Evolutionary conservation across 2,888 invertebrate species (phyloP).

Genomic region (Cordilura impudica): DNA sequence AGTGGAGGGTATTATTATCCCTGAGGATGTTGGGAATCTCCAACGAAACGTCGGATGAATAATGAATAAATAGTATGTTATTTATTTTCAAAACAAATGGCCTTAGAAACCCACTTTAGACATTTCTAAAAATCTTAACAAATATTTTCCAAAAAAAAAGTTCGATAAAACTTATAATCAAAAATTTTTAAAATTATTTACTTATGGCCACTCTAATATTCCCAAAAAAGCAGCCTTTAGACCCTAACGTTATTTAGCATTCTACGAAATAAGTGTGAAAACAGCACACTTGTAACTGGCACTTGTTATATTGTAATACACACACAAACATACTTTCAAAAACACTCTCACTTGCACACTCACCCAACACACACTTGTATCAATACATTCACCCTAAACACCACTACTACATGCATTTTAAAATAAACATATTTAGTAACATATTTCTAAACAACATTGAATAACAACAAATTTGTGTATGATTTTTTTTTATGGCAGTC

Average conservation of each 20-base stretch:
- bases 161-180: too few relatives aligned
- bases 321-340: background rate
- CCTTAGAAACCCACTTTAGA: too few relatives aligned
- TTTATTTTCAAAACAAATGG: too few relatives aligned
- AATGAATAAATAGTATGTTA: too few relatives aligned
- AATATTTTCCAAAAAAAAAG: too few relatives aligned
- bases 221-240: background rate
- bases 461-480: conserved; percentile 17
- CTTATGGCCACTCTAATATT: conserved; percentile 10
- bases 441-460: conserved; percentile 42
- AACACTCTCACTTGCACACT: background rate
- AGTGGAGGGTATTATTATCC: too few relatives aligned
- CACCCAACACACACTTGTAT: background rate
- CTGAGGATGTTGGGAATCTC: too few relatives aligned
- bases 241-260: conserved; percentile 12
- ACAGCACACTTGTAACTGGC: conserved; percentile 18
- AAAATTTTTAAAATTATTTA: too few relatives aligned
- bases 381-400: conserved; percentile 26
- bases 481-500: background rate
- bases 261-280: conserved; percentile 32
- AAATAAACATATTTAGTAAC: conserved; percentile 45
- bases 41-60: too few relatives aligned
- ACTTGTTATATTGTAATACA: background rate
- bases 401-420: conserved; percentile 28
- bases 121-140: too few relatives aligned